Evolutionary conservation across 2,113 vertebrate genomes (phyloP).

Genomic region (Poicephalus meyeri): DNA sequence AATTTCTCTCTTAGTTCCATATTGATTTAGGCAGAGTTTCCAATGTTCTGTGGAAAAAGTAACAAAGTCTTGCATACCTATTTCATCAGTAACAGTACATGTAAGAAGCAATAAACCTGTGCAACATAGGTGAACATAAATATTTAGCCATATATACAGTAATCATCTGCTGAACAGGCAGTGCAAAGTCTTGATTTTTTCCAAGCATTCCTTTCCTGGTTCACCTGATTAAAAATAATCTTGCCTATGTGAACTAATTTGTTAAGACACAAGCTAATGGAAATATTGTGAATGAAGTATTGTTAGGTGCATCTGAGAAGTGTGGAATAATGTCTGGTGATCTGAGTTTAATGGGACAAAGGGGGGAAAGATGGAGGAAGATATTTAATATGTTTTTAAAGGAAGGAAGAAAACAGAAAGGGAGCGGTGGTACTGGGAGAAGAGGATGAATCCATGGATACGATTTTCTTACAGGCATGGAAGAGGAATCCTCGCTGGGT

Average conservation of each 20-base stretch:
- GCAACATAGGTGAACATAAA: slow-evolving; percentile 19
- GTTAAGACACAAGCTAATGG: background rate
- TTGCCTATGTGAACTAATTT: background rate
- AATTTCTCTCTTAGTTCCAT: background rate
- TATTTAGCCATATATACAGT: slow-evolving; percentile 18
- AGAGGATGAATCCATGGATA: background rate
- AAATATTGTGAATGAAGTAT: background rate
- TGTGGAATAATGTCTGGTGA: background rate
- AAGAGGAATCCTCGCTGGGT: background rate
- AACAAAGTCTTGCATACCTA: background rate
- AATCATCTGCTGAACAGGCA: background rate
- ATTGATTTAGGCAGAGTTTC: background rate
- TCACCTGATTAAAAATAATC: background rate
- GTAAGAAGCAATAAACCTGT: slow-evolving; percentile 14
- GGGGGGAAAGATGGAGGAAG: background rate
- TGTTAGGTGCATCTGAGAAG: background rate
- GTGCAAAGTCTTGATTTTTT: background rate
- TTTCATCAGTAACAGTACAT: background rate
- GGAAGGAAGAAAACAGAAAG: background rate
- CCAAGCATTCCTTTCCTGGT: background rate
- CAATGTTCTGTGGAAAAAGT: background rate
- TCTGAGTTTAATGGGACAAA: background rate
- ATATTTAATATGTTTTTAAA: background rate
- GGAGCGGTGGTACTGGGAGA: background rate
- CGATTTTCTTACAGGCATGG: background rate